These are phyloP conservation scores for Aethina tumida DNA, from an alignment of 1,140 invertebrate species.

Conservation along the genomic window DNA sequence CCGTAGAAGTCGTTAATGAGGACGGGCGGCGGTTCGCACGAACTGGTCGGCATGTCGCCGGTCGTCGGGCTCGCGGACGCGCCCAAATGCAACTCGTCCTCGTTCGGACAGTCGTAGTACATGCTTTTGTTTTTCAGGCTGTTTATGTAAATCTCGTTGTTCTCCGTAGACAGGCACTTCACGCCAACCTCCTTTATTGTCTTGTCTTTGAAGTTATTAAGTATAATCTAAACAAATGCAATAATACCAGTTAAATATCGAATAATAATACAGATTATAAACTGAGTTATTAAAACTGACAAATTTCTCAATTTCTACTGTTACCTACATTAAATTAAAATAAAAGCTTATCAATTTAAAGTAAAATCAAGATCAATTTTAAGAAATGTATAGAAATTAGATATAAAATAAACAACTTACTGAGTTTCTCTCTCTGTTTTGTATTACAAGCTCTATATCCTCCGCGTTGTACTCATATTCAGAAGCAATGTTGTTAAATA, in stretches of 20 bases:
- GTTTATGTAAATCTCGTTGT: slow-evolving; percentile 31
- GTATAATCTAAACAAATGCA: slow-evolving; percentile 32
- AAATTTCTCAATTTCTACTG: not conserved
- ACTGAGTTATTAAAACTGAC: not conserved
- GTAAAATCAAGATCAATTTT: not conserved
- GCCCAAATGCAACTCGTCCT: slow-evolving; percentile 43
- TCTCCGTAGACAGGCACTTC: slow-evolving; percentile 27
- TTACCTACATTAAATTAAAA: not conserved
- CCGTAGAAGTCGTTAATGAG: slow-evolving; percentile 2
- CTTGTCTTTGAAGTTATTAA: slow-evolving; percentile 35
- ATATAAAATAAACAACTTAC: slow-evolving; percentile 10
- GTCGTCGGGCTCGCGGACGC: slow-evolving; percentile 47
- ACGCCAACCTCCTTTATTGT: slow-evolving; percentile 38
- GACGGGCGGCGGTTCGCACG: not conserved
- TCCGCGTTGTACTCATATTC: slow-evolving; percentile 11
- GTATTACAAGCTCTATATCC: slow-evolving; percentile 17
- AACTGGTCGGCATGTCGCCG: slow-evolving; percentile 22
- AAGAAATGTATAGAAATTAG: slow-evolving; percentile 3
- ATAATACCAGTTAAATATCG: slow-evolving; percentile 20
- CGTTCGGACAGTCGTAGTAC: slow-evolving; percentile 27
- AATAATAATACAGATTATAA: not conserved
- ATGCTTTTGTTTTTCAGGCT: slow-evolving; percentile 24
- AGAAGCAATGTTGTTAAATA: slow-evolving; percentile 16
- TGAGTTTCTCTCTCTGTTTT: slow-evolving; percentile 9
- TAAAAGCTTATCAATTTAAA: not conserved